Percentiles rank a stretch among this genome's conserved stretches.
Conservation (phyloP, 1,140 invertebrate genomes). For the Mactra quadrangularis region DNA sequence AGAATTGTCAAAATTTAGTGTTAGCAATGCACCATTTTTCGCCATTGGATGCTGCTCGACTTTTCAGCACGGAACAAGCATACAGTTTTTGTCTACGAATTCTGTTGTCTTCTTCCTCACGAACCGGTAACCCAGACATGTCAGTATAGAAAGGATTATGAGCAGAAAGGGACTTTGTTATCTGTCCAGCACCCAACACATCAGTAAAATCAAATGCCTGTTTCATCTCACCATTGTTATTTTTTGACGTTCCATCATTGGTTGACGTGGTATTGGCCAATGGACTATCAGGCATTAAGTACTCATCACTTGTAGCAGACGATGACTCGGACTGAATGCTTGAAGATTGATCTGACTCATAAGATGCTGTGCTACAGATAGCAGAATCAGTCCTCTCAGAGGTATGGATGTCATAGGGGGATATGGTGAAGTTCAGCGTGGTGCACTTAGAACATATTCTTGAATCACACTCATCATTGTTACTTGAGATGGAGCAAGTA, state of each 20-base stretch:
- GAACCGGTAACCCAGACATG: not conserved
- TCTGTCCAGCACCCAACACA: not conserved
- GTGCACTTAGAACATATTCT: constrained; percentile 11
- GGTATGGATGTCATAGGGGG: constrained; percentile 31
- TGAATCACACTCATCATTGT: not conserved
- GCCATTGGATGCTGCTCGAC: not conserved
- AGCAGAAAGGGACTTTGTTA: not conserved
- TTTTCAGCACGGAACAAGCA: not conserved
- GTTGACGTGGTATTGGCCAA: not conserved
- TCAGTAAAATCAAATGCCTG: constrained; percentile 19
- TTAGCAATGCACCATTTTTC: constrained; percentile 26
- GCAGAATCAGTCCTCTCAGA: constrained; percentile 50
- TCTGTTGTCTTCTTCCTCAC: too few relatives aligned
- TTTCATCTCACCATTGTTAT: not conserved
- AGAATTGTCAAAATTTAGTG: constrained; percentile 20
- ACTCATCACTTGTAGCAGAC: constrained; percentile 20
- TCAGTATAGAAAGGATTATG: constrained; percentile 4
- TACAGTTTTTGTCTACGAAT: not conserved
- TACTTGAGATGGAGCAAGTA: not conserved
- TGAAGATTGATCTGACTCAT: constrained; percentile 33
- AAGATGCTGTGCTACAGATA: constrained; percentile 47
- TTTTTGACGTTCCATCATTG: too few relatives aligned
- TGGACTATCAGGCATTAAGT: constrained; percentile 45
- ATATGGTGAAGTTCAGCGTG: constrained; percentile 12
- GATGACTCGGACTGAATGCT: constrained; percentile 40